Base-by-base conservation (phyloP, 2,113 vertebrate genomes). In the Psephotus haematonotus region DNA sequence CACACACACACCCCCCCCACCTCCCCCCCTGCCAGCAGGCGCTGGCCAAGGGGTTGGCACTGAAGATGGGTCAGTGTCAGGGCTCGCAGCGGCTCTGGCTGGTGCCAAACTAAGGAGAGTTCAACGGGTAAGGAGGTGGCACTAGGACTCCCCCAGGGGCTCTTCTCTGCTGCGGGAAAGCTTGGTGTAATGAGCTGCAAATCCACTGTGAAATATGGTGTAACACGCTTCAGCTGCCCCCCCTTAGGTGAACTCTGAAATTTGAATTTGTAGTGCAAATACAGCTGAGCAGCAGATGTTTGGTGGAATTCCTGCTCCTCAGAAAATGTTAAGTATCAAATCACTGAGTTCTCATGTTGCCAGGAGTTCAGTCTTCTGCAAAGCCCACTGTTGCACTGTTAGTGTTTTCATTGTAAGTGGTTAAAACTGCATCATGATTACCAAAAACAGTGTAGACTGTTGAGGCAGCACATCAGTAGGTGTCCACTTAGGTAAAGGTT, bases 41-140 rank as follows among this genome's bases (percentile, higher is more conserved):
- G 98, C 97, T 11, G 98, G 98, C 46, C 98, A 98, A 63, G 98
- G 98, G 11, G 82, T 96, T 60, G 97, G 96, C 33, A 97, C 97
- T 10, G 99, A 99, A 3, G 99, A 99, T 53, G 96, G 98, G 91
- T 99, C 99, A 11, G 91, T 97, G 92, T 99, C 99, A 18, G 99
- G 99, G 90, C 98, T 99, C 62, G 99, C 99, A 9, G 99, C 99
- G 0, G 99, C 99, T 37, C 97, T 99, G 97, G 99, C 99, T 55
- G 99, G 99, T 97, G 99, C 99, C 97, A 99, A 99, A 98, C 98
- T 99, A 70, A 99, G 99, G 78, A 99, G 99, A 98, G 99, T 99
- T 24, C 99, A 99, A 63, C 97, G 99, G 98, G 99, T 99, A 97
- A 99, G 99, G 31, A 85, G 19, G 23, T 23, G 13, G 4, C 64